These are phyloP conservation scores for Cephalopachus bancanus DNA, from an alignment of 2,797 vertebrate species.

Conservation along the genomic window DNA sequence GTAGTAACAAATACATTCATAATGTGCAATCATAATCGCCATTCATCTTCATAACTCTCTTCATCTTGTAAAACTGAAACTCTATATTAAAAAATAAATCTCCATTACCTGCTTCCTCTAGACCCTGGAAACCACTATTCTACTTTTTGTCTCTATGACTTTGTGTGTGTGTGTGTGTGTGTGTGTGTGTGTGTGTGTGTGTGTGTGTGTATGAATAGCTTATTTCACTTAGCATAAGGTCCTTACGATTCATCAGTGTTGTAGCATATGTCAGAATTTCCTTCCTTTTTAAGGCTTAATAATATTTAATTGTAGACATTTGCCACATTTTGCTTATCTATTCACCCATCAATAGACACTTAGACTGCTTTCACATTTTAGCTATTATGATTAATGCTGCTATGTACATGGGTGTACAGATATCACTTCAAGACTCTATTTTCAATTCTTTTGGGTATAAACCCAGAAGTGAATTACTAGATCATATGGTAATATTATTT, in stretches of 20 bases:
- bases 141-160: not conserved
- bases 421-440: not conserved
- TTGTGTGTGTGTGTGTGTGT: not conserved
- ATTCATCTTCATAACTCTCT: not conserved
- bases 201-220: not conserved
- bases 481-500: not conserved
- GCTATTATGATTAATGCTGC: not conserved
- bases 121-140: not conserved
- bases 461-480: not conserved
- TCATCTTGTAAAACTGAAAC: not conserved
- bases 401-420: not conserved
- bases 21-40: too few relatives aligned
- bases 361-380: not conserved
- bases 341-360: not conserved
- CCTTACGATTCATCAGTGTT: not conserved
- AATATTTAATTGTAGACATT: not conserved
- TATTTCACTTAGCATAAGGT: not conserved
- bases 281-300: not conserved
- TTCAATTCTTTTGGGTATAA: not conserved
- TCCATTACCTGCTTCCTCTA: not conserved
- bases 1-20: not conserved
- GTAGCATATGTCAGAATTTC: not conserved
- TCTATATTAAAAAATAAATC: not conserved
- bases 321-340: not conserved
- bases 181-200: not conserved